Conservation (phyloP, 2,888 invertebrate species). For the Sthenelais limicola region DNA sequence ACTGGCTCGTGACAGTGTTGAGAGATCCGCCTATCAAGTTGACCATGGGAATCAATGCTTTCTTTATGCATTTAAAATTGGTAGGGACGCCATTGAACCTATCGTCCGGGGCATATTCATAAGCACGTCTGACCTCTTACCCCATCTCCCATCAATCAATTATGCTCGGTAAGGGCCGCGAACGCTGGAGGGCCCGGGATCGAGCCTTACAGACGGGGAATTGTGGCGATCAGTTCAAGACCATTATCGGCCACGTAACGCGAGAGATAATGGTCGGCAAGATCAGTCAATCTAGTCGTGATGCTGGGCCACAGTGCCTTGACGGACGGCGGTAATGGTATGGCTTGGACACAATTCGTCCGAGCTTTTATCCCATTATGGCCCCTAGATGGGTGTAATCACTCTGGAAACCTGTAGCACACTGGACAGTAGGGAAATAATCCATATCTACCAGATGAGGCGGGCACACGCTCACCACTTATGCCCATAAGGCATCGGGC, state of each 20-base stretch:
- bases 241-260: constrained; percentile 24
- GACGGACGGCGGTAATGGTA: constrained; percentile 9
- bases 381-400: constrained; percentile 15
- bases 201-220: constrained; percentile 21
- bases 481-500: no score
- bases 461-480: no score
- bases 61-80: no score
- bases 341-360: constrained; percentile 15
- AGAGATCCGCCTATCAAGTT: no score
- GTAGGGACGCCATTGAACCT: no score
- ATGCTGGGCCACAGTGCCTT: not conserved
- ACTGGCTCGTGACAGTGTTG: no score
- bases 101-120: constrained; percentile 35
- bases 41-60: no score
- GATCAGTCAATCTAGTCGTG: constrained; percentile 11
- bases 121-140: constrained; percentile 26
- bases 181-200: constrained; percentile 14
- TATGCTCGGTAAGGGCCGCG: constrained; percentile 32
- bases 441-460: not conserved
- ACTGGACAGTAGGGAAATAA: no score
- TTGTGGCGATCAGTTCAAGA: constrained; percentile 4
- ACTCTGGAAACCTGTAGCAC: no score
- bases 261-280: constrained; percentile 8
- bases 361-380: constrained; percentile 31
- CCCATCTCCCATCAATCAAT: constrained; percentile 31